Base-by-base conservation (phyloP, 2,888 invertebrate species). In the Pyrgus malvae region DNA sequence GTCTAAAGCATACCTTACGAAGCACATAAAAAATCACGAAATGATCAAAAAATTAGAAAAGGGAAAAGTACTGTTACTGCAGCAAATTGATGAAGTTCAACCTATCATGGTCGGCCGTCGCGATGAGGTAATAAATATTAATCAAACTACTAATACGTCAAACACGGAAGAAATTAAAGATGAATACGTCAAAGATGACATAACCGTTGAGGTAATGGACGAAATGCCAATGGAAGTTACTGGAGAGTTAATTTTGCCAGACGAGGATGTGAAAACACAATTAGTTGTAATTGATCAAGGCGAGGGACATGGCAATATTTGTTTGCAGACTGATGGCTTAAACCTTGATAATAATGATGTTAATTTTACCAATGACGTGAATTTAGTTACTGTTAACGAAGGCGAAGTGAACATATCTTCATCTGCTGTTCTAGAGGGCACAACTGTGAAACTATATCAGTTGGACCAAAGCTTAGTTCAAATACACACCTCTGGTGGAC, bases 381-480 rank as follows among this genome's bases (percentile, higher is more conserved):
- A 82, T 49, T 63, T 84, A 16, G 76, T 86, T 12, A 69, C 80
- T 0, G 69, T 84, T 1, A 78, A 78, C 35, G 80, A 80, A 37
- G 73, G 68, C 1, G 79, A 70, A 23, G 68, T 78, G 0, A 77
- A 72, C 50, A 74, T 81, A 33, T 69, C 80, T 0, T 68, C 66
- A 9, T 56, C 68, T 19, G 33, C 35, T 0, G 48, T 64, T n/a
- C 33, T 73, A 25, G 80, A 83, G 12, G 77, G 72, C 8, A 66
- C 72, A 2, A 74, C 74, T 0, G 67, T 74, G 9, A 74, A 75
- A 58, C 55, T 85, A 23, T 85, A 80, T 59, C 81, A 84, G 37
- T 62, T 87, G 27, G 82, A 87, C 61, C 83, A 85, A 64, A 80
- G 78, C 57, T 65, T 83, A 59, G 59, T 87, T 1, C 81, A 83